A percentile compares a stretch with the other conserved stretches of the same genome.
These are phyloP conservation scores for Scaptomyza parva DNA, from an alignment of 2,888 invertebrate genomes.

Conservation along the genomic window DNA sequence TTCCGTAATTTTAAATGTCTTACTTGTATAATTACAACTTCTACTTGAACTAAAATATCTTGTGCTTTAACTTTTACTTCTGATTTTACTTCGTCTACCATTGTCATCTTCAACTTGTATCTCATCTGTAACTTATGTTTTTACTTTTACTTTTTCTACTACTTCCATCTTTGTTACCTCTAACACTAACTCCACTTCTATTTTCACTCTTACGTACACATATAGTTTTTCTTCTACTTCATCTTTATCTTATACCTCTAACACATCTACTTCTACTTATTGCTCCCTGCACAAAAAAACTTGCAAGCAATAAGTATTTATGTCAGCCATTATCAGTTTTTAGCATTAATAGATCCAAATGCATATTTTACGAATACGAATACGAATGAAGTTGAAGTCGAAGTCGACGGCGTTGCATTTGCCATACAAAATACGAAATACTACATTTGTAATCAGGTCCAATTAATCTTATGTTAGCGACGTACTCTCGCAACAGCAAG, in stretches of 20 bases:
- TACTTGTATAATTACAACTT: no score
- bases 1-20: no score
- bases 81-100: background rate
- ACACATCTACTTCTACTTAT: background rate
- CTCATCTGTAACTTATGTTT: background rate
- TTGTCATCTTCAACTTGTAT: no score
- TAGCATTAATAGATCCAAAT: slow-evolving; percentile 75
- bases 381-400: no score
- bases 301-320: slow-evolving; percentile 37
- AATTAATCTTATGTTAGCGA: slow-evolving; percentile 66
- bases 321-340: slow-evolving; percentile 74
- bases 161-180: no score
- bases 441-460: slow-evolving; percentile 76
- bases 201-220: no score
- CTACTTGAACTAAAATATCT: background rate
- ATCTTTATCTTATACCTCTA: no score
- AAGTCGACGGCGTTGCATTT: slow-evolving; percentile 43
- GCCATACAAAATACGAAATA: slow-evolving; percentile 40
- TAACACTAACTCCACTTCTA: no score
- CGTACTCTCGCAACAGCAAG: slow-evolving; percentile 29
- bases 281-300: slow-evolving; percentile 2
- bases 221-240: background rate
- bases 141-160: background rate
- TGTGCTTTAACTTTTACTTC: background rate
- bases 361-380: slow-evolving; percentile 71